A percentile compares a stretch with the other conserved stretches of the same genome.
Conservation (phyloP, 37 sponge, comb jelly and placozoan species). For the Oopsacas minuta region DNA sequence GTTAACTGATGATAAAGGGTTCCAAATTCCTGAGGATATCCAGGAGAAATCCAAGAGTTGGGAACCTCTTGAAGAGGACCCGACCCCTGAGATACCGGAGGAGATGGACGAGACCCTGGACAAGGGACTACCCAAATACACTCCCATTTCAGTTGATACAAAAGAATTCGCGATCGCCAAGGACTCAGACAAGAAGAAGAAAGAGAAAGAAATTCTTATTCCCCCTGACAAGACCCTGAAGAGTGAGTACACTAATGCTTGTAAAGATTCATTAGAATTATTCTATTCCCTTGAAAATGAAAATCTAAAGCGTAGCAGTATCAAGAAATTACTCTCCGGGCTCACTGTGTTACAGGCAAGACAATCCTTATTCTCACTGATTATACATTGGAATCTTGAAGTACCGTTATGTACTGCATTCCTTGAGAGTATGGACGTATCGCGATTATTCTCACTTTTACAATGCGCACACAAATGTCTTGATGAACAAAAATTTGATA, state of each 20-base stretch:
- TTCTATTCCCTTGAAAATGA: background rate
- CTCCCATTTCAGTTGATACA: background rate
- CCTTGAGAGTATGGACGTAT: background rate
- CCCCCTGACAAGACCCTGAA: background rate
- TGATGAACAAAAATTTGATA: background rate
- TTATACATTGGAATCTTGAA: background rate
- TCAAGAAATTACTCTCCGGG: background rate
- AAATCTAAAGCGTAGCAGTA: background rate
- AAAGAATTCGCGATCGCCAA: background rate
- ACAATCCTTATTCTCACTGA: background rate
- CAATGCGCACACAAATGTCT: background rate
- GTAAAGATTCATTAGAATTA: background rate
- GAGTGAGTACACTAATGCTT: background rate
- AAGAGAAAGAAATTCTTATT: background rate
- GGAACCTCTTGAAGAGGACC: background rate
- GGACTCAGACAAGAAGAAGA: background rate
- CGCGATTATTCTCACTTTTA: background rate
- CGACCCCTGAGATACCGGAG: background rate
- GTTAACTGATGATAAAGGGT: background rate
- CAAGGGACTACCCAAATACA: conserved; percentile 6
- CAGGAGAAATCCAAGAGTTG: background rate
- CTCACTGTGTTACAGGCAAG: background rate
- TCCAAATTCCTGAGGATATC: background rate
- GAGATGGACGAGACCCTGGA: conserved; percentile 14
- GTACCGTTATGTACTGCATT: background rate